Percentiles rank a stretch among this genome's conserved stretches.
phyloP scores from a whole-genome alignment of 1,140 invertebrate species.

The Papilio polyxenes region DNA sequence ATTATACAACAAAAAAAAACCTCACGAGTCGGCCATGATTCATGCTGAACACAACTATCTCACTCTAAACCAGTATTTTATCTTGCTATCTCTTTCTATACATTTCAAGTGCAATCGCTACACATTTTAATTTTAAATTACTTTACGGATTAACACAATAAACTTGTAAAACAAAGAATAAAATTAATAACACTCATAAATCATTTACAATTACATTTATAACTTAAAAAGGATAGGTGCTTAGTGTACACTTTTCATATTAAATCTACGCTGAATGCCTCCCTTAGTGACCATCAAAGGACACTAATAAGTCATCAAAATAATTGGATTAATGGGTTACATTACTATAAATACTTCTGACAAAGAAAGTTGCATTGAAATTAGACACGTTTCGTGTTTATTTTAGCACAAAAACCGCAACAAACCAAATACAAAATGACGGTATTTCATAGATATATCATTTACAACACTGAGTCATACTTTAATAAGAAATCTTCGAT shows the following conservation, averaged over 20 bases:
- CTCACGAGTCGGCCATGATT: slow-evolving; percentile 62
- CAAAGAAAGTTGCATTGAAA: background rate
- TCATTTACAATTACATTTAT: background rate
- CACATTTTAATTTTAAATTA: background rate
- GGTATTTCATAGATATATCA: slow-evolving; percentile 37
- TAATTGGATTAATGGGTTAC: too few species aligned
- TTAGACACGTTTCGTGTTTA: background rate
- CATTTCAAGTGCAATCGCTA: background rate
- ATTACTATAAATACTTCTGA: background rate
- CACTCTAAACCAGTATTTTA: slow-evolving; percentile 57
- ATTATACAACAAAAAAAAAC: slow-evolving; percentile 50
- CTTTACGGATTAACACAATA: background rate
- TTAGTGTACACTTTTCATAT: too few species aligned
- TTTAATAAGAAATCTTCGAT: slow-evolving; percentile 42
- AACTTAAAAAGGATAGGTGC: too few species aligned
- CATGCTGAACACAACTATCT: slow-evolving; percentile 58
- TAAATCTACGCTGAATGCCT: too few species aligned
- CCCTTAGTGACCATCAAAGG: too few species aligned
- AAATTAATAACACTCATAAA: background rate
- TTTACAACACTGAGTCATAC: slow-evolving; percentile 43
- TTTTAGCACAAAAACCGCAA: background rate
- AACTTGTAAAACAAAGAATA: background rate
- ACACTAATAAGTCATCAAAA: too few species aligned
- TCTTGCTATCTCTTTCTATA: slow-evolving; percentile 44
- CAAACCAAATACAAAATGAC: background rate